Evolutionary conservation across 2,797 vertebrate species (phyloP), one percentile per base, ranked within the genome.

Genomic region (Protonibea diacanthus): DNA sequence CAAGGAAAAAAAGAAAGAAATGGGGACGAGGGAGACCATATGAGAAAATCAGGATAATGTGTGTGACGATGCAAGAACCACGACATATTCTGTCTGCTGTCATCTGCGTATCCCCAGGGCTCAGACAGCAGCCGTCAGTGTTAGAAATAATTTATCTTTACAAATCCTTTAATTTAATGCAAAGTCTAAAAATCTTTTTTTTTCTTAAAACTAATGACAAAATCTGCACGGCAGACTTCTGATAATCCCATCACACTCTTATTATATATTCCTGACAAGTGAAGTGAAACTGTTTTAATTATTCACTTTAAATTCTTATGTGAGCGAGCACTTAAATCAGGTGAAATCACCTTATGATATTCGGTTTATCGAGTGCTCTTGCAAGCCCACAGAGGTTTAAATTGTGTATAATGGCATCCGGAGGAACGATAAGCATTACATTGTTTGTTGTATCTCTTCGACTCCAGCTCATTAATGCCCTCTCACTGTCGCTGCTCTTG

Each of bases 381-480:
- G 56, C 5, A 40, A 38, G 57, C 73, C 49, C 20, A 18, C 48
- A 66, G 38, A 57, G 52, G 44, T 57, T 81, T 61, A 56, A 57
- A 73, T 25, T 17, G 70, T 59, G 61, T 55, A 69, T 82, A 48
- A 55, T 65, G 55, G 17, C 40, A 49, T 56, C 23, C 27, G 38
- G 57, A 78, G 74, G 59, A 70, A 33, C 63, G 55, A 60, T 68
- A 12, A 47, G 48, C 42, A 6, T 61, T 55, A 40, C 18, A 65
- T 60, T 81, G 45, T 77, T 74, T 62, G 57, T 11, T 77, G 10
- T 49, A 64, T 76, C 61, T 40, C 45, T 86, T 71, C 12, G 62
- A 69, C 78, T 77, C 18, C 57, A 85, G 80, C 82, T 82, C 85
- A 89, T 88, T 88, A 91, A 89, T 72, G 77, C 74, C 60, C 53